Evolutionary conservation across 2,797 vertebrate species (phyloP), one percentile per base, ranked within the genome.

Genomic region (Diplodus puntazzo): DNA sequence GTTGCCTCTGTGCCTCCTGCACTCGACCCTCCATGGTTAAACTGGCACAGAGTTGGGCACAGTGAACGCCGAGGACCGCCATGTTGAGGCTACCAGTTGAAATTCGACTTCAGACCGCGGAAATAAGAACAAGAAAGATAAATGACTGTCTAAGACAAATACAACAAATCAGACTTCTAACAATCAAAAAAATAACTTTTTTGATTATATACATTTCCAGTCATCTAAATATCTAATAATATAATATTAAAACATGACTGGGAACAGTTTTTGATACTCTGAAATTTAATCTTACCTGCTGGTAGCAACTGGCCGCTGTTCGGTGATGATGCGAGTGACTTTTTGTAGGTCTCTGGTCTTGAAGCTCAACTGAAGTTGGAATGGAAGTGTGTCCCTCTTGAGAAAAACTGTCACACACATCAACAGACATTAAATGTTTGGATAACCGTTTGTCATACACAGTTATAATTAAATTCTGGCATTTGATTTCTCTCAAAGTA

Each of bases 21-120:
- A 96, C 92, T 17, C 87, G 86, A 5, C 95, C 95, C 65, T 95
- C 94, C 92, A 96, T 95, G 18, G 95, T 94, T 39, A 96, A 85
- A 43, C 90, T 81, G 69, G 94, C 95, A 57, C 94, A 95, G 64
- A 96, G 92, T 73, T 96, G 96, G 59, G 94, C 95, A 2, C 91
- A 95, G 91, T 96, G 95, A 53, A 95, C 94, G 0, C 90, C 94
- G 5, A 96, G 87, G 3, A 96, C 94, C 0, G 86, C 86, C 86
- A 92, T 85, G 73, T 95, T 95, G 61, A 96, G 91, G 57, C 81
- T 91, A 0, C 91, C 86, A 0, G 89, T 78, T 75, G 82, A 85
- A 16, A 95, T 71, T 77, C 80, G 83, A 52, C 96, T 96, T 68
- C 23, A 65, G 21, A 52, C 14, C 58, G 23, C 59, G 10, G 53